These are phyloP conservation scores for Corythornis vintsioides DNA, from an alignment of 2,113 vertebrate genomes.

Conservation along the genomic window DNA sequence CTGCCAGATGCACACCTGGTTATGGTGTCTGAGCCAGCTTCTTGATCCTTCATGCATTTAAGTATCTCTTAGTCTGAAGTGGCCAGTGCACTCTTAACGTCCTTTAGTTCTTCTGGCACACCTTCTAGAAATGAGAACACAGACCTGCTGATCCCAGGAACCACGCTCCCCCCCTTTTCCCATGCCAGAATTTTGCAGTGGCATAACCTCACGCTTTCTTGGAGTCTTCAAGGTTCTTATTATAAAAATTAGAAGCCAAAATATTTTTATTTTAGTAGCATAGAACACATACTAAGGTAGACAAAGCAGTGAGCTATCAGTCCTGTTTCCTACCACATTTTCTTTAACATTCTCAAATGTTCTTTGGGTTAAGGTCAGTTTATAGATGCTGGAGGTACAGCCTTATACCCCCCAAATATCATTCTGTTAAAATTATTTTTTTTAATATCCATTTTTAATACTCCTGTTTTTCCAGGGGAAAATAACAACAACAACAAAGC, in stretches of 20 bases:
- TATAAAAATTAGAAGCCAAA: not conserved
- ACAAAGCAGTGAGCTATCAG: not conserved
- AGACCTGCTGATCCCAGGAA: not conserved
- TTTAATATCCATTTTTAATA: not conserved
- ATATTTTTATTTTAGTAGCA: not conserved
- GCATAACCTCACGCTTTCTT: not conserved
- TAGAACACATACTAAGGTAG: not conserved
- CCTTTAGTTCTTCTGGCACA: not conserved
- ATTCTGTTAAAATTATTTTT: not conserved
- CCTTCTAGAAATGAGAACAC: not conserved
- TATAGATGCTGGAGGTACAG: not conserved
- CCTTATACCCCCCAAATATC: not conserved
- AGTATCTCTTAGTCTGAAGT: not conserved
- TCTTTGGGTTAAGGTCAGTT: not conserved
- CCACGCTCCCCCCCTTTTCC: not conserved
- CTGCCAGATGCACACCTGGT: not conserved
- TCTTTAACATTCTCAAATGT: not conserved
- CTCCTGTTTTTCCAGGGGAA: not conserved
- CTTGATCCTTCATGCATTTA: not conserved
- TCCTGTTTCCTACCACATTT: not conserved
- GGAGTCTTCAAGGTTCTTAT: not conserved
- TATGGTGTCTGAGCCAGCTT: not conserved
- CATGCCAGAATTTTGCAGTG: not conserved
- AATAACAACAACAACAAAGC: too few relatives aligned
- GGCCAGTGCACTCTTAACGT: not conserved